Percentiles rank a stretch among this genome's conserved stretches.
Conservation (phyloP, 2,113 vertebrate genomes). For the Orthonyx spaldingii region DNA sequence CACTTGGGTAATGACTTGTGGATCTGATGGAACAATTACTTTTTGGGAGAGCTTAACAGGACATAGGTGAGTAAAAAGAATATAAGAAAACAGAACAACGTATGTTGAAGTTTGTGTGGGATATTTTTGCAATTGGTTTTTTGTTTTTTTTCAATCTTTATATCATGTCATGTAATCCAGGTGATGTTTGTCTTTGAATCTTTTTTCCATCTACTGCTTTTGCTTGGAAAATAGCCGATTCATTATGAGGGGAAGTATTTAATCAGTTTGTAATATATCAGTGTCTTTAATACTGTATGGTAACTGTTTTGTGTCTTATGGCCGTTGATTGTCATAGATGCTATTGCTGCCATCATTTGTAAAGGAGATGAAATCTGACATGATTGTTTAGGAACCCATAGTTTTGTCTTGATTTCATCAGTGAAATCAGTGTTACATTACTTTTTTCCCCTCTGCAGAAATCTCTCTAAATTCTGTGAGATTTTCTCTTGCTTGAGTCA, state of each 20-base stretch:
- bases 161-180: not conserved
- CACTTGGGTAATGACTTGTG: constrained; percentile 91
- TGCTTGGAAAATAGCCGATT: not conserved
- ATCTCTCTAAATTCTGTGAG: not conserved
- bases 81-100: not conserved
- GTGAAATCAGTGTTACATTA: not conserved
- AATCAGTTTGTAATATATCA: not conserved
- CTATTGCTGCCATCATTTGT: not conserved
- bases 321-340: not conserved
- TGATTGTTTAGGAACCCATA: not conserved
- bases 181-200: not conserved
- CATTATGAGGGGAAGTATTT: not conserved
- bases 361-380: not conserved
- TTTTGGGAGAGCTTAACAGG: constrained; percentile 98
- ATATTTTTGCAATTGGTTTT: not conserved
- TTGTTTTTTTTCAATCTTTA: not conserved
- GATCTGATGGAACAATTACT: constrained; percentile 85
- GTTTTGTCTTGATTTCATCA: not conserved
- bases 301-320: not conserved
- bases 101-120: not conserved
- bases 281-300: not conserved
- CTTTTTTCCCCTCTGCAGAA: not conserved
- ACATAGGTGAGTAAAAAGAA: constrained; percentile 79
- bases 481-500: not conserved
- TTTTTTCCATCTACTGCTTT: not conserved